Conservation (phyloP, 2,113 vertebrate genomes). For the Phyllopteryx taeniolatus region DNA sequence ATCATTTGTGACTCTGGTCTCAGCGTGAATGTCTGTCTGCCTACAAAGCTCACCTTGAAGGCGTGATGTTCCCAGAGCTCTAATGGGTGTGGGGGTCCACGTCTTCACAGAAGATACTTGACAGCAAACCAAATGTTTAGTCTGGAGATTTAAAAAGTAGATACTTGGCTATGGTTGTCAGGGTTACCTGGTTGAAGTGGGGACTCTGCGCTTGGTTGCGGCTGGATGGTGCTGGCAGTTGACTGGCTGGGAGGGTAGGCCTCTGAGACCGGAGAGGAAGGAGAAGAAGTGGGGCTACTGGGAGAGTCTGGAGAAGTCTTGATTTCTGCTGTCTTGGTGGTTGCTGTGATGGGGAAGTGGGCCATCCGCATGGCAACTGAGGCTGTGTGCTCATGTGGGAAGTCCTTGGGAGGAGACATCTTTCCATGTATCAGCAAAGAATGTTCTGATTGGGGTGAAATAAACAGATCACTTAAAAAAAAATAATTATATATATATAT, state of each 20-base stretch:
- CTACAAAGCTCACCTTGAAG: conserved; percentile 65
- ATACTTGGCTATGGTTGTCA: neutral
- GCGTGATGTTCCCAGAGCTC: conserved; percentile 65
- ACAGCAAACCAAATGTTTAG: conserved; percentile 4
- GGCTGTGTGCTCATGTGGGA: conserved; percentile 73
- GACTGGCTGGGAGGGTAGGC: conserved; percentile 45
- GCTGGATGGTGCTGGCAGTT: conserved; percentile 50
- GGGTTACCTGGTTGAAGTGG: conserved; percentile 69
- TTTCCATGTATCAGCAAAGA: conserved; percentile 54
- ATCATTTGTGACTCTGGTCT: neutral
- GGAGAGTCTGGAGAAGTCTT: conserved; percentile 54
- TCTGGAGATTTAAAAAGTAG: neutral
- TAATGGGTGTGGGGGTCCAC: conserved; percentile 69
- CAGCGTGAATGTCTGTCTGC: neutral
- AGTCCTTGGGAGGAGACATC: conserved; percentile 44
- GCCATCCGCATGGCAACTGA: conserved; percentile 78
- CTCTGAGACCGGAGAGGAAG: conserved; percentile 44
- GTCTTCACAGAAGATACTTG: conserved; percentile 68
- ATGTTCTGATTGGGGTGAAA: conserved; percentile 51
- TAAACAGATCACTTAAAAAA: neutral
- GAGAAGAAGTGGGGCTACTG: conserved; percentile 52
- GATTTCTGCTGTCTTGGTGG: conserved; percentile 78
- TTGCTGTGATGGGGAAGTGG: conserved; percentile 88
- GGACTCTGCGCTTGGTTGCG: conserved; percentile 61
- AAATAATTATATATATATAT: no score